These are phyloP conservation scores for Thermophis baileyi DNA, from an alignment of 2,113 vertebrate genomes.

Conservation along the genomic window DNA sequence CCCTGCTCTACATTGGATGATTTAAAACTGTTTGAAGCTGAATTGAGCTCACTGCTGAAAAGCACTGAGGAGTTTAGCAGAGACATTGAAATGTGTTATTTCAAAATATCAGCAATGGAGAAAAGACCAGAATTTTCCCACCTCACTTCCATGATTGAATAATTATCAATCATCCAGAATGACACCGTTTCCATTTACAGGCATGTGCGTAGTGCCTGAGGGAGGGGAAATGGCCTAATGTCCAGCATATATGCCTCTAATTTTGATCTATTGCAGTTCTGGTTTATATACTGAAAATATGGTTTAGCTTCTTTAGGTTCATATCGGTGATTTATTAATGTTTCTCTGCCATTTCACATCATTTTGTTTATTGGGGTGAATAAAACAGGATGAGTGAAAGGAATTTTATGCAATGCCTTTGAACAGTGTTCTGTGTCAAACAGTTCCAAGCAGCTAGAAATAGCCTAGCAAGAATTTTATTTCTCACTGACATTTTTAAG, in stretches of 20 bases:
- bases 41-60: neutral
- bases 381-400: constrained; percentile 5
- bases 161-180: neutral
- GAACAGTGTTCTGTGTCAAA: neutral
- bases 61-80: neutral
- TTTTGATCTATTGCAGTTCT: neutral
- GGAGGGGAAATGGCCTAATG: neutral
- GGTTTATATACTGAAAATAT: constrained; percentile 9
- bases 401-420: constrained; percentile 11
- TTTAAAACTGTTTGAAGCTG: neutral
- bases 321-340: constrained; percentile 1
- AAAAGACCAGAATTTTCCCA: neutral
- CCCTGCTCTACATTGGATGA: neutral
- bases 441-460: neutral
- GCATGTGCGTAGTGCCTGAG: neutral
- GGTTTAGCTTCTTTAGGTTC: neutral
- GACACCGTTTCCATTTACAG: neutral
- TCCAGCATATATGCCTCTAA: neutral
- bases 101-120: neutral
- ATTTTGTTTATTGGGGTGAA: constrained; percentile 13
- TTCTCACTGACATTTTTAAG: neutral
- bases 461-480: neutral
- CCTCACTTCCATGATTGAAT: neutral
- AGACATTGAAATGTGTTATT: neutral
- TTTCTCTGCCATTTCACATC: neutral